Conservation (phyloP, 2,113 vertebrate species). For the Oryzias celebensis region DNA sequence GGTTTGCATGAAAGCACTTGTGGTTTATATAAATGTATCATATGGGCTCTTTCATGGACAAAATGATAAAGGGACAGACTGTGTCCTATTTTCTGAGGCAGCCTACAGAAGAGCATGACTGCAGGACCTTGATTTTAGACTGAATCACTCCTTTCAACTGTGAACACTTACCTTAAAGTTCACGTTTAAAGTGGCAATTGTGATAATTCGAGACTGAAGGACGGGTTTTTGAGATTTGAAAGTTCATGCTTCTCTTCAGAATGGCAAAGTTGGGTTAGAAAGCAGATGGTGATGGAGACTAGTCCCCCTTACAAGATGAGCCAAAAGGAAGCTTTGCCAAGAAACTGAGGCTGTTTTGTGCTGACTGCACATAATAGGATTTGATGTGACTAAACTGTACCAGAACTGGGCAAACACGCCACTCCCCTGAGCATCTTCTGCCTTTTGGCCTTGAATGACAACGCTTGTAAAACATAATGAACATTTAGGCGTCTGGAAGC, state of each 20-base stretch:
- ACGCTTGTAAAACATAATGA: constrained; percentile 32
- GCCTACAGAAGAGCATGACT: constrained; percentile 6
- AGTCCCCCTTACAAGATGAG: constrained; percentile 17
- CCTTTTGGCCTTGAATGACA: constrained; percentile 29
- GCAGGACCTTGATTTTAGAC: background rate
- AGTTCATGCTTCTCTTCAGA: constrained; percentile 7
- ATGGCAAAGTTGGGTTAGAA: constrained; percentile 21
- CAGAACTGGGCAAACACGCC: constrained; percentile 7
- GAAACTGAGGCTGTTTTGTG: constrained; percentile 10
- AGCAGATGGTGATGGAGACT: constrained; percentile 54
- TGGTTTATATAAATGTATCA: background rate
- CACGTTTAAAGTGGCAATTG: background rate
- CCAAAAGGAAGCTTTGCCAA: constrained; percentile 34
- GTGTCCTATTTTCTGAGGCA: constrained; percentile 40
- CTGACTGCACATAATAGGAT: constrained; percentile 8
- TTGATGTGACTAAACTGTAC: constrained; percentile 6
- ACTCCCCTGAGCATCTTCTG: constrained; percentile 13
- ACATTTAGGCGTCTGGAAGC: constrained; percentile 29
- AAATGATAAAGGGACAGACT: constrained; percentile 18
- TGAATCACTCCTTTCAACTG: too few relatives aligned
- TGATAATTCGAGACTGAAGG: background rate
- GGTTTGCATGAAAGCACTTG: too few relatives aligned
- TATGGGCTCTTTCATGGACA: constrained; percentile 3
- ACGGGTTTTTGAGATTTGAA: background rate
- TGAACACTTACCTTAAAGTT: background rate